Conservation (phyloP, 30 jellyfish, hydroid and myxozoan species). For the Cassiopea xamachana region DNA sequence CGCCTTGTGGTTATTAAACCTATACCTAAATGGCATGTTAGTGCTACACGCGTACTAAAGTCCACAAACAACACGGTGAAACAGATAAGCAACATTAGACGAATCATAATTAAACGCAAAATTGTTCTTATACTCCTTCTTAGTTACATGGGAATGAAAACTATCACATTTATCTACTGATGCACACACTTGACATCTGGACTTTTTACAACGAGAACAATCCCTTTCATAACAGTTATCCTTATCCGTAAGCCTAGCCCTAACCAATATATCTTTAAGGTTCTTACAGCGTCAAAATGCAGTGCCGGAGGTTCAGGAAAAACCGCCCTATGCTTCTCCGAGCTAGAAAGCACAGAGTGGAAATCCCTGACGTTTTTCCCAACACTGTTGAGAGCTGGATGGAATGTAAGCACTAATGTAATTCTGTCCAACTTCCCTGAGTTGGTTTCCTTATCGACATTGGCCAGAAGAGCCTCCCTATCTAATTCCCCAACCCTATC, state of each 20-base stretch:
- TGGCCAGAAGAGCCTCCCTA: background rate
- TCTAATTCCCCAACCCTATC: background rate
- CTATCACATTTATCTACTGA: too few relatives aligned
- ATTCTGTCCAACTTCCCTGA: background rate
- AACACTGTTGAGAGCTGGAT: background rate
- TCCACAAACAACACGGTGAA: background rate
- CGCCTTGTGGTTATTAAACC: too few relatives aligned
- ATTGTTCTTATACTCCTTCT: too few relatives aligned
- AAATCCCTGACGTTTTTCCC: background rate
- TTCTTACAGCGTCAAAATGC: too few relatives aligned
- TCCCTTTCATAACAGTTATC: too few relatives aligned
- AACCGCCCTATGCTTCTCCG: background rate
- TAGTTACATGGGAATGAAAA: too few relatives aligned
- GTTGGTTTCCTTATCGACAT: background rate
- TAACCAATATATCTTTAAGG: too few relatives aligned
- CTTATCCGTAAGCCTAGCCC: background rate
- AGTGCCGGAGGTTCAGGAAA: too few relatives aligned
- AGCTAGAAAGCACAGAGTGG: background rate
- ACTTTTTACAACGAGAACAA: too few relatives aligned
- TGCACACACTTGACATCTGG: background rate
- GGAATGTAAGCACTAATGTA: background rate
- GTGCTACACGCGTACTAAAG: too few relatives aligned
- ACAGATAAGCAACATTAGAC: background rate
- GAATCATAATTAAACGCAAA: background rate
- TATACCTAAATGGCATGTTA: too few relatives aligned